Evolutionary conservation across 2,113 vertebrate species (phyloP), one percentile per base, ranked within the genome.

Genomic region (Colossoma macropomum): DNA sequence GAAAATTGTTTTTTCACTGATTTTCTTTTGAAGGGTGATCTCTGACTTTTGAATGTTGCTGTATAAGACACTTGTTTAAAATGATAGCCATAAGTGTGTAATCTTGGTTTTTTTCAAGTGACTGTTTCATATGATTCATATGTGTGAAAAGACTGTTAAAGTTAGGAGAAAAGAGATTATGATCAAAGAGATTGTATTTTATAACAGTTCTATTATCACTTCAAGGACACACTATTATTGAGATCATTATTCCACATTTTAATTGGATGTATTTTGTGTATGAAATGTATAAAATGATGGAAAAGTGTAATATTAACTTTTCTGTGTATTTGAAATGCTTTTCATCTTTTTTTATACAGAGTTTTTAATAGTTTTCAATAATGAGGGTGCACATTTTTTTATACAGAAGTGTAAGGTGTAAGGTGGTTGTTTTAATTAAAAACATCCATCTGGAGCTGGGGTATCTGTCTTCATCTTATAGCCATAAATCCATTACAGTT

Each of bases 281-380:
- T 56, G 76, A 65, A 72, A 72, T 50, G 54, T 86, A 73, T 77
- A 86, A n/a, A 87, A 77, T 54, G 21, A 65, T 17, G 12, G 27
- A 23, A 84, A 50, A 23, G 19, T 76, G 54, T 38, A 25, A 52
- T 71, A 16, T 30, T 19, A 34, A 70, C 12, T 15, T 65, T n/a
- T 81, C 25, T 74, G 59, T 84, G 62, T 70, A 45, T 48, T 71
- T 82, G 34, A 11, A 75, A 56, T 32, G 34, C 4, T 28, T 25
- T 73, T 54, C 34, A 41, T 38, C 15, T 27, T 32, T 11, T 71
- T 71, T 71, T 71, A 71, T 38, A 69, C 66, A 69, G 63, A 30
- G 28, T 69, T 69, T 68, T 69, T 69, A 34, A 25, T 71, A 71
- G 3, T 41, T 45, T 62, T 62, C 59, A 62, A 23, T 19, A 8